Evolutionary conservation across 2,113 vertebrate genomes (phyloP), one percentile per base, ranked within the genome.

Genomic region (Picathartes gymnocephalus): DNA sequence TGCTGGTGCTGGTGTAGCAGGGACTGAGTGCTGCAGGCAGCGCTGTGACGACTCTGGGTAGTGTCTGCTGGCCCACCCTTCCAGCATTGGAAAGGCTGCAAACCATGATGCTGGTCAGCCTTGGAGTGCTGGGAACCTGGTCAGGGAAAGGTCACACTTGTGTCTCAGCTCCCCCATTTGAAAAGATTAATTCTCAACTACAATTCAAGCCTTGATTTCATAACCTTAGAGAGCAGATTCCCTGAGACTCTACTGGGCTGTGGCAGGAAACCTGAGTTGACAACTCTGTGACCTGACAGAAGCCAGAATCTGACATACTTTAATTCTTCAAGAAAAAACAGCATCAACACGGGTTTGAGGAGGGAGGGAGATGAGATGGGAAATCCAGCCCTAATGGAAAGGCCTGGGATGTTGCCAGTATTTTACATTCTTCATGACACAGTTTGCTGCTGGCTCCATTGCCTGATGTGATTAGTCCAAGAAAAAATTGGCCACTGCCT

Each of bases 181-280:
- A 90, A 91, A 87, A 96, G 21, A 94, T 92, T 84, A 71, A 72
- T 72, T 84, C 50, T 33, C 50, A 53, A 35, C 69, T 73, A 42
- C 13, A 76, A 35, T 45, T 80, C 4, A 11, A 77, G 45, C 58
- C 45, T 81, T 56, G 68, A 83, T 93, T 93, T 86, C 11, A 3
- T 64, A 92, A 85, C 37, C 51, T 65, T 44, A 76, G 56, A 73
- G 69, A 90, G 85, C 51, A 88, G 39, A 81, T 53, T 88, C 45
- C 37, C 80, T 40, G 83, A 76, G 70, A 57, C 19, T 66, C 40
- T n/a, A n/a, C 90, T 31, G 79, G 66, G 78, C 82, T 81, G 93
- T 5, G 4, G 71, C 9, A 90, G 90, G 81, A 95, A 6, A 40
- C 58, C 69, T 20, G 81, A 73, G 37, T 40, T 92, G 77, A 95